Evolutionary conservation across 2,113 vertebrate genomes (phyloP).

Genomic region (Polypterus senegalus): DNA sequence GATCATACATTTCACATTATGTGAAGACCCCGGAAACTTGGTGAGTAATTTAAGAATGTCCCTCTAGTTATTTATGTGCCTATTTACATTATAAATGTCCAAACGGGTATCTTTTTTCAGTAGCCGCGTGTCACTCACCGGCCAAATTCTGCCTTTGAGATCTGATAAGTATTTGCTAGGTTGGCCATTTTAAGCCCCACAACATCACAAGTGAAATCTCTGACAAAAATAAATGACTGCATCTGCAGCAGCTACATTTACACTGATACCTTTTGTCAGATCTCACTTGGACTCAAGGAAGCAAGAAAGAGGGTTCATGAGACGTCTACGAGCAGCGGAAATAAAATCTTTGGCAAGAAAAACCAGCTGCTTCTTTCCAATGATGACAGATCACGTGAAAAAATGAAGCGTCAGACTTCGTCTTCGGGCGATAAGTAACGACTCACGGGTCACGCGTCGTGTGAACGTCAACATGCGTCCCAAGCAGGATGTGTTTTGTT

Average conservation of each 20-base stretch:
- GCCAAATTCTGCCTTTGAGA: slow-evolving; percentile 10
- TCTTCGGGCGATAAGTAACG: slow-evolving; percentile 38
- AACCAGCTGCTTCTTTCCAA: slow-evolving; percentile 51
- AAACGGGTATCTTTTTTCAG: slow-evolving; percentile 7
- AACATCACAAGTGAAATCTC: slow-evolving; percentile 49
- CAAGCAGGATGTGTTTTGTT: too few relatives aligned
- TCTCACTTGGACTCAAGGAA: slow-evolving; percentile 44
- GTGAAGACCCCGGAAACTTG: too few relatives aligned
- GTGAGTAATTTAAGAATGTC: too few relatives aligned
- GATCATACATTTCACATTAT: too few relatives aligned
- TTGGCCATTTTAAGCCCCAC: slow-evolving; percentile 1
- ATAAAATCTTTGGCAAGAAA: slow-evolving; percentile 65
- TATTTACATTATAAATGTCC: too few relatives aligned
- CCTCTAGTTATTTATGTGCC: too few relatives aligned
- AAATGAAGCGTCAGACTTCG: slow-evolving; percentile 52
- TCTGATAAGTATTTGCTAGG: slow-evolving; percentile 4
- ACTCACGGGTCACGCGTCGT: slow-evolving; percentile 24
- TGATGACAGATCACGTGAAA: slow-evolving; percentile 43
- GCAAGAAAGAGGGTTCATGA: slow-evolving; percentile 67
- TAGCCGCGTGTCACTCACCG: slow-evolving; percentile 2
- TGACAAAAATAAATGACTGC: slow-evolving; percentile 65
- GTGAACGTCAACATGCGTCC: too few relatives aligned
- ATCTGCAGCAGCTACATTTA: slow-evolving; percentile 51
- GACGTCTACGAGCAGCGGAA: slow-evolving; percentile 54
- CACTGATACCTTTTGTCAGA: slow-evolving; percentile 55